Base-by-base conservation (phyloP, 2,888 invertebrate genomes). In the Leuctra nigra region DNA sequence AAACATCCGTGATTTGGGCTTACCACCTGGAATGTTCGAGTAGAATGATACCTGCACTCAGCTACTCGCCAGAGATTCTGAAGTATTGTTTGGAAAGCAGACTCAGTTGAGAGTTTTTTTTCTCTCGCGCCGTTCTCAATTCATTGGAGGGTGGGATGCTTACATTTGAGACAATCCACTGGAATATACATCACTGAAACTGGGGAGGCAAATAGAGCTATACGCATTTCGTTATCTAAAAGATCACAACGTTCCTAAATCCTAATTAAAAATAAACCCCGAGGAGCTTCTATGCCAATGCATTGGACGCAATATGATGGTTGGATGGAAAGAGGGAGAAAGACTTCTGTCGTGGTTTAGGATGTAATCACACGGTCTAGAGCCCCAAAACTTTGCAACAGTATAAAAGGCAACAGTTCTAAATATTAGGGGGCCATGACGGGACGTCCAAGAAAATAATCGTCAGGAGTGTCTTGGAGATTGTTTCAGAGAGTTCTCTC, bases 241-340 rank as follows among this genome's bases (percentile, higher is more conserved):
- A 46, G 50, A 59, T 41, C 59, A 54, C 56, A 59, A 53, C 54
- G 35, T 25, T 56, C 56, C 59, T 59, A 59, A 59, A 29, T 56
- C 56, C 59, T 59, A 59, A 59, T 59, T 59, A 59, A 59, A 59
- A 59, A 59, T 57, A 59, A 59, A 59, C 56, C 59, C 59, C 54
- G 54, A 56, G 56, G 54, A 59, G 53, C 47, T 56, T 48, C 48
- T 56, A 54, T 57, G 56, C n/a, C n/a, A n/a, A n/a, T n/a, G n/a
- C n/a, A n/a, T n/a, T n/a, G n/a, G n/a, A n/a, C n/a, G n/a, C n/a
- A 29, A 29, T 29, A 29, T 6, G 29, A 29, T 7, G 6, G 29
- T 11, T 29, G 11, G 7, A 29, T 7, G 11, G 11, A 11, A 29
- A 11, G 11, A 6, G 11, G 11, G 29, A 29, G 29, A 29, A 11